Conservation (phyloP, 2,888 invertebrate species). For the Quadroppia sp. region DNA sequence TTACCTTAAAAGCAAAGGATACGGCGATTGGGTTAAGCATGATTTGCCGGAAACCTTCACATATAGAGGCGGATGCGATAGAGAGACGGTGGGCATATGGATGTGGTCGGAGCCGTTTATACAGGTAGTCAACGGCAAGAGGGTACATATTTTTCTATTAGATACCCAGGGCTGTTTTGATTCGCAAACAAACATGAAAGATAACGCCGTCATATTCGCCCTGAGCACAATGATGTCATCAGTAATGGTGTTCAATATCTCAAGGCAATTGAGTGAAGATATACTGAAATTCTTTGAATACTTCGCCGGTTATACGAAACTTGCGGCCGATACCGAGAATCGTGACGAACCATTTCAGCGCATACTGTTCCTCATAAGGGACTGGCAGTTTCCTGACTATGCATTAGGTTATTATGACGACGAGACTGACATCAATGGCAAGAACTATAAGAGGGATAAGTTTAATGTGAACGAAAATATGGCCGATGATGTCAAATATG, state of each 20-base stretch:
- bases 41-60: not conserved
- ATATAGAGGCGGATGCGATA: slow-evolving; percentile 44
- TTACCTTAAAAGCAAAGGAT: slow-evolving; percentile 46
- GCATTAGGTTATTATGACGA: slow-evolving; percentile 11
- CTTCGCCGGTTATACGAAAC: slow-evolving; percentile 45
- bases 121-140: slow-evolving; percentile 41
- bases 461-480: slow-evolving; percentile 65
- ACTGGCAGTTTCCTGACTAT: slow-evolving; percentile 52
- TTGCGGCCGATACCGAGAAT: slow-evolving; percentile 41
- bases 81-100: slow-evolving; percentile 46
- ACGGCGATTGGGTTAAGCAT: slow-evolving; percentile 39
- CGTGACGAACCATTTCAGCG: slow-evolving; percentile 47
- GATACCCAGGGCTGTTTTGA: slow-evolving; percentile 60
- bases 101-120: slow-evolving; percentile 46
- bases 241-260: not conserved
- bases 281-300: slow-evolving; percentile 3
- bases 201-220: slow-evolving; percentile 60
- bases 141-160: slow-evolving; percentile 56
- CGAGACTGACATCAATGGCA: not conserved
- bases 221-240: slow-evolving; percentile 56
- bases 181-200: slow-evolving; percentile 58
- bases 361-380: slow-evolving; percentile 47
- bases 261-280: not conserved
- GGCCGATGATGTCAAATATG: slow-evolving; percentile 88
- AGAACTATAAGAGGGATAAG: not conserved